Evolutionary conservation across 2,113 vertebrate genomes (phyloP).

Genomic region (Hyla sarda): DNA sequence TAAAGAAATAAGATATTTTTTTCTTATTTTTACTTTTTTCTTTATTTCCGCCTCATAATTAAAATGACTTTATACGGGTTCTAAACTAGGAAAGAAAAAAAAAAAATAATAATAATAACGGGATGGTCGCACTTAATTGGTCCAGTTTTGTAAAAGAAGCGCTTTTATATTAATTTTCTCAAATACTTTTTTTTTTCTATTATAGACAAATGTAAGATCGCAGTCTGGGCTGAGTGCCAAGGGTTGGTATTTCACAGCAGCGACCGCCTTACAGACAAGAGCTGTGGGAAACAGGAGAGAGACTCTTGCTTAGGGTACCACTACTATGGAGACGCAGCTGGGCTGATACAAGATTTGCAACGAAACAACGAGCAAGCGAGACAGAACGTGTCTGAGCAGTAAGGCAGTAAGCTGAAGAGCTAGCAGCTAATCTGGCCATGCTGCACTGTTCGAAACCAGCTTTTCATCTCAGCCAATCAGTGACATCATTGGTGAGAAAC

Average conservation of each 20-base stretch:
- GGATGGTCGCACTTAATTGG: constrained; percentile 80
- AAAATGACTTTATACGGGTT: background rate
- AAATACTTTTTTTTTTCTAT: constrained; percentile 75
- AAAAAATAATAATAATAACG: constrained; percentile 70
- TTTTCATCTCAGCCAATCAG: constrained; percentile 84
- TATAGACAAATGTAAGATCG: constrained; percentile 91
- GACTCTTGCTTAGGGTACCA: constrained; percentile 85
- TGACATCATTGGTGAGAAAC: constrained; percentile 86
- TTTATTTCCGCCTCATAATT: background rate
- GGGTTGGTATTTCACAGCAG: constrained; percentile 88
- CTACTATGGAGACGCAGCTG: constrained; percentile 94
- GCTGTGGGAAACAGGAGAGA: constrained; percentile 86
- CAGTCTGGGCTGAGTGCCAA: constrained; percentile 90
- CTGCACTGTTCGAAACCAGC: constrained; percentile 76
- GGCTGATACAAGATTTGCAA: constrained; percentile 92
- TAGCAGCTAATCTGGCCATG: constrained; percentile 83
- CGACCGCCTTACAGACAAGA: constrained; percentile 82
- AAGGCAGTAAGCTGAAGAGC: constrained; percentile 85
- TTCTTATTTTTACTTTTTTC: constrained; percentile 57
- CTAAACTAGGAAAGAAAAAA: constrained; percentile 53
- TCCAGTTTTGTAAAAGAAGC: constrained; percentile 79
- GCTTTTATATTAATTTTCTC: constrained; percentile 65
- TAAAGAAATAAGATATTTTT: constrained; percentile 75
- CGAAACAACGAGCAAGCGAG: constrained; percentile 74
- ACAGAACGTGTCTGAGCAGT: constrained; percentile 78